These are phyloP conservation scores for Theropithecus gelada DNA, from an alignment of 2,113 vertebrate genomes.

Conservation along the genomic window DNA sequence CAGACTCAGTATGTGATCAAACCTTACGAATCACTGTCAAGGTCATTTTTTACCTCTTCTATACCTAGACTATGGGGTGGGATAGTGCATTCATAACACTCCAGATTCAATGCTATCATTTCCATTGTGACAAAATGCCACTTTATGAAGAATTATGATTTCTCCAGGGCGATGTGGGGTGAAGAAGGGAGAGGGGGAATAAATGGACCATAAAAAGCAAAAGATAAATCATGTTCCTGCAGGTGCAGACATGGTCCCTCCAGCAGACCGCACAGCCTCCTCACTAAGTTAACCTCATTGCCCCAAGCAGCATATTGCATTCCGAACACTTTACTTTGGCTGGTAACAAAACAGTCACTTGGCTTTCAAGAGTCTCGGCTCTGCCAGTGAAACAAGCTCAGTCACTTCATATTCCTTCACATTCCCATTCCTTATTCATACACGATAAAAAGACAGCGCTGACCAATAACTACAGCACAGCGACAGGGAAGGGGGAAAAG, in stretches of 20 bases:
- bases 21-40: not conserved
- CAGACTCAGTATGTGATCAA: not conserved
- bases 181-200: slow-evolving; percentile 50
- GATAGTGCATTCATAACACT: slow-evolving; percentile 22
- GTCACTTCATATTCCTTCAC: not conserved
- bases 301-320: not conserved
- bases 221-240: slow-evolving; percentile 49
- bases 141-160: slow-evolving; percentile 26
- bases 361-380: not conserved
- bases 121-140: slow-evolving; percentile 42
- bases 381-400: not conserved
- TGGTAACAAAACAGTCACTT: not conserved
- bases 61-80: not conserved
- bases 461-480: not conserved
- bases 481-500: not conserved
- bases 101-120: slow-evolving; percentile 2
- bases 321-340: not conserved
- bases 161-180: not conserved
- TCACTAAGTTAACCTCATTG: not conserved
- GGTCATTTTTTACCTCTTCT: slow-evolving; percentile 28
- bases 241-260: not conserved
- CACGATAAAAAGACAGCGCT: not conserved
- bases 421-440: fast-evolving
- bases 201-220: slow-evolving; percentile 63
- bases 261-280: not conserved